These are phyloP conservation scores for Siphamia tubifer DNA, from an alignment of 2,113 vertebrate genomes.

Conservation along the genomic window DNA sequence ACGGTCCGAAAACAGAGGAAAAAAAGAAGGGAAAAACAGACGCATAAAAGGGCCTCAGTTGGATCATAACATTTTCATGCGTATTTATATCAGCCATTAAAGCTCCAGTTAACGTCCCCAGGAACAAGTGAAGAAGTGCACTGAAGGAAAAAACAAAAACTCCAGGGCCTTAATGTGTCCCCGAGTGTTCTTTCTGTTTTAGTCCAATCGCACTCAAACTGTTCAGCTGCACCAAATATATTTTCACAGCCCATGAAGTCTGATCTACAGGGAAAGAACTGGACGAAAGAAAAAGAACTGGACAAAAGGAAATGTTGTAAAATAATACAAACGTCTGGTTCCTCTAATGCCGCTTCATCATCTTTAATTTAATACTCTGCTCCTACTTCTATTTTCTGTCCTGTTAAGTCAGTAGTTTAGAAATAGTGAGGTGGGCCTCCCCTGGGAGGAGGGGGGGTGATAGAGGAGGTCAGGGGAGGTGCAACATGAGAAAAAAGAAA, in stretches of 20 bases:
- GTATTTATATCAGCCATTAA: conserved; percentile 29
- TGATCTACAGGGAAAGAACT: not conserved
- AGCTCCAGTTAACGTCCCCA: conserved; percentile 1
- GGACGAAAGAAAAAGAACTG: conserved; percentile 39
- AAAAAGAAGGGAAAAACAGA: too few relatives aligned
- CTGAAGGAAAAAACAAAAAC: conserved; percentile 4
- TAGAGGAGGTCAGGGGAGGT: too few relatives aligned
- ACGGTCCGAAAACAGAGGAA: too few relatives aligned
- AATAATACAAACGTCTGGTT: too few relatives aligned
- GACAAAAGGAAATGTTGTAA: conserved; percentile 57
- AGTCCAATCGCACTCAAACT: too few relatives aligned
- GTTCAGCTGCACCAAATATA: not conserved
- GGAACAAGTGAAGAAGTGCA: not conserved
- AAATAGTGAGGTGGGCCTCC: too few relatives aligned
- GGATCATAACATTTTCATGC: conserved; percentile 40
- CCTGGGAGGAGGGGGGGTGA: too few relatives aligned
- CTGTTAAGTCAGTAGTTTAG: too few relatives aligned
- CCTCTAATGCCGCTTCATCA: too few relatives aligned
- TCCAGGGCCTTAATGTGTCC: conserved; percentile 2
- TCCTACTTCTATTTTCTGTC: too few relatives aligned
- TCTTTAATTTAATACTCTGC: too few relatives aligned
- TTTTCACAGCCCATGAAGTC: not conserved
- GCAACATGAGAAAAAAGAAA: too few relatives aligned
- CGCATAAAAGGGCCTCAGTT: conserved; percentile 3
- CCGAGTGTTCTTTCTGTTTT: not conserved